Percentiles rank a stretch among this genome's conserved stretches.
These are phyloP conservation scores for Hippocampus comes DNA, from an alignment of 2,113 vertebrate species.

Conservation along the genomic window DNA sequence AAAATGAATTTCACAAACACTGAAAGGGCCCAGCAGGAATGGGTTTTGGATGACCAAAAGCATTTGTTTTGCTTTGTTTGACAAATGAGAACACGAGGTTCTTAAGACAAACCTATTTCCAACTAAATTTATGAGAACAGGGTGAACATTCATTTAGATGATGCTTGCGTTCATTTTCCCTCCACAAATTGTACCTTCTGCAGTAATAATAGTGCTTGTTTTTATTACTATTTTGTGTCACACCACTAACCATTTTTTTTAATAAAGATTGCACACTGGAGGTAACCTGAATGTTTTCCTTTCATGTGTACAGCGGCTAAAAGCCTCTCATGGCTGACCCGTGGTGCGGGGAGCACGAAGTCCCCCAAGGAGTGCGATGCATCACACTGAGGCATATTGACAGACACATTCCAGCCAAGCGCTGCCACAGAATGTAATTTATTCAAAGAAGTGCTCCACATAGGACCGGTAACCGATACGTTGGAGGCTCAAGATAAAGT, in stretches of 20 bases:
- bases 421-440: conserved; percentile 37
- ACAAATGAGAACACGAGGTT: neutral
- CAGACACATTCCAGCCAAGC: conserved; percentile 39
- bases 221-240: neutral
- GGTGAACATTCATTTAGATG: neutral
- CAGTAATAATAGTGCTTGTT: neutral
- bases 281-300: conserved; percentile 54
- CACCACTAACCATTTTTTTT: conserved; percentile 40
- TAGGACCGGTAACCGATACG: conserved; percentile 30
- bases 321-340: conserved; percentile 53
- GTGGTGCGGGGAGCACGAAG: conserved; percentile 20
- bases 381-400: conserved; percentile 52
- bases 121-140: neutral
- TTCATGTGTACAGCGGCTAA: conserved; percentile 57
- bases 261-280: conserved; percentile 34
- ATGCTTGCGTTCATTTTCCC: neutral
- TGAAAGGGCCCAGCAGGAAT: too few species aligned
- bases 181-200: neutral
- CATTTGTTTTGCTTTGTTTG: neutral
- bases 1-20: neutral
- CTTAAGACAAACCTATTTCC: neutral
- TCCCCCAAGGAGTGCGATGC: conserved; percentile 52
- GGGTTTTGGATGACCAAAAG: neutral
- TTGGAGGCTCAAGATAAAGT: conserved; percentile 25
- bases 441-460: conserved; percentile 41